Evolutionary conservation across 2,888 invertebrate genomes (phyloP), one percentile per base, ranked within the genome.

Genomic region (Barypeithes pellucidus): DNA sequence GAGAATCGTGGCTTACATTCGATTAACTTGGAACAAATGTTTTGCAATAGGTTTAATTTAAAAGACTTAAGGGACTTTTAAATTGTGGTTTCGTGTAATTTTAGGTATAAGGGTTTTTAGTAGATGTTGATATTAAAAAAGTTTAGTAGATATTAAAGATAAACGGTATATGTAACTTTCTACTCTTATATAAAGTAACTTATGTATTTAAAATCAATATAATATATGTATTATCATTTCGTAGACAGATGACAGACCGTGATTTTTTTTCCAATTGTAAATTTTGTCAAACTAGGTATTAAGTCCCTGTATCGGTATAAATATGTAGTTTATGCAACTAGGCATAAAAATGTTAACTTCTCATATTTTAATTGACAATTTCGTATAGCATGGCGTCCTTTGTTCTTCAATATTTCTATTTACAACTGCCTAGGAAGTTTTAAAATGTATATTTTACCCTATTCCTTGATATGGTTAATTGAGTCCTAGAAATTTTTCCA

Each of bases 221-320:
- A n/a, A n/a, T n/a, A n/a, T n/a, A n/a, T n/a, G n/a, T n/a, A n/a
- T n/a, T n/a, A n/a, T n/a, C n/a, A n/a, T n/a, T n/a, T n/a, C n/a
- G n/a, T n/a, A n/a, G n/a, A n/a, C n/a, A n/a, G n/a, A n/a, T n/a
- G n/a, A n/a, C n/a, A n/a, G n/a, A n/a, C n/a, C n/a, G n/a, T n/a
- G n/a, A n/a, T n/a, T n/a, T n/a, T n/a, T 33, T 33, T 33, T 33
- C 33, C 33, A 33, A 33, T n/a, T 66, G 50, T 61, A 68, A 68
- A 61, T 50, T 62, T 61, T 68, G 67, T 61, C 68, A 61, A 68
- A 68, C n/a, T 68, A 66, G 61, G 11, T 43, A 54, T 29, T 54
- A 66, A n/a, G 65, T 54, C n/a, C 7, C 39, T 14, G 4, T 68
- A 60, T 50, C 12, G 43, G 24, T 33, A 50, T 47, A 60, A 20